Conservation (phyloP, 2,113 vertebrate species). For the Chlamydotis undulata region DNA sequence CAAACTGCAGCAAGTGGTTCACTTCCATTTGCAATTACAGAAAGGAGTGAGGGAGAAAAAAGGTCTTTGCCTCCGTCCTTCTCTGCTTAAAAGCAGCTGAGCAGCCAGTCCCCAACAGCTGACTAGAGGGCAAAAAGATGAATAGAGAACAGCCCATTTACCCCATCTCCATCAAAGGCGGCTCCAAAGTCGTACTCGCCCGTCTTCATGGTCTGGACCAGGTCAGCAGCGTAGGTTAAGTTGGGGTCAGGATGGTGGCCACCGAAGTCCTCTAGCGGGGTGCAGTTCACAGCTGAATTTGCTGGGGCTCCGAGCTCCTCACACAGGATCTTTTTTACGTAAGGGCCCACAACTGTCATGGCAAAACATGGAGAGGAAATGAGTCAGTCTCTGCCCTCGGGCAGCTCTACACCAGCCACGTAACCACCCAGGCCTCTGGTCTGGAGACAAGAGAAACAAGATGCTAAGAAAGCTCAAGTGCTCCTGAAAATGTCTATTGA, state of each 20-base stretch:
- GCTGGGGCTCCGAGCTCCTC: constrained; percentile 94
- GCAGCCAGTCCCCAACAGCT: neutral
- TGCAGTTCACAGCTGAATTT: constrained; percentile 91
- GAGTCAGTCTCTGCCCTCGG: neutral
- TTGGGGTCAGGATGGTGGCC: constrained; percentile 99
- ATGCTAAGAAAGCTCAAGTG: neutral
- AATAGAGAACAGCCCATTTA: constrained; percentile 62
- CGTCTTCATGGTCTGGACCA: constrained; percentile 93
- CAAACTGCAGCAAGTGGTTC: neutral
- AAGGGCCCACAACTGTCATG: constrained; percentile 89
- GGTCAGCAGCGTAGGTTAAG: constrained; percentile 93
- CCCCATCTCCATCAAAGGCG: constrained; percentile 97
- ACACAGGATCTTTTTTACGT: constrained; percentile 95
- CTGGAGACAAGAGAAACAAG: neutral
- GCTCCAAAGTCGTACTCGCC: constrained; percentile 96
- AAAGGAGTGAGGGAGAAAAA: neutral
- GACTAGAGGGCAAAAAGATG: neutral
- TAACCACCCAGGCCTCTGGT: neutral
- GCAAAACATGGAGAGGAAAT: neutral
- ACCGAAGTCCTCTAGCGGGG: constrained; percentile 93
- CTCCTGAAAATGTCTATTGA: neutral
- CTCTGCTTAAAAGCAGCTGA: neutral
- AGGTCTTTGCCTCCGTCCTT: neutral
- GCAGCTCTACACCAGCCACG: neutral
- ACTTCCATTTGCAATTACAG: neutral